Base-by-base conservation (phyloP, 2,113 vertebrate species). In the Proteles cristata region DNA sequence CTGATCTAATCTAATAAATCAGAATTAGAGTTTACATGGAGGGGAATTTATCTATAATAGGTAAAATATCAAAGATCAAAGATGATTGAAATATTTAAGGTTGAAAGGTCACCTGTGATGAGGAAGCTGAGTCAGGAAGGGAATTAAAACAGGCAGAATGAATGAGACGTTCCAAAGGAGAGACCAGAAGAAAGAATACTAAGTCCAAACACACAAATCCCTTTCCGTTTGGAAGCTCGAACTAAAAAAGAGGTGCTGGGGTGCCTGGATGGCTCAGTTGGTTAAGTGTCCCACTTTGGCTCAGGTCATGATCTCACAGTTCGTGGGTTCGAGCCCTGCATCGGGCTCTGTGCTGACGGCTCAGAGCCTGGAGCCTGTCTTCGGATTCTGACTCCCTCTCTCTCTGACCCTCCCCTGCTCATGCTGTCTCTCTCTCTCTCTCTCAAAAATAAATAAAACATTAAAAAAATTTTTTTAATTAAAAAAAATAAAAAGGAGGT, bases 141-240 rank as follows among this genome's bases (percentile, higher is more conserved):
- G 39, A 88, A 90, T 66, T 71, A 92, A 86, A 74, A 48, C 11
- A 33, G 43, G 48, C 17, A 48, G 14, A 96, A n/a, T 45, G 39
- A 83, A 61, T 55, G 19, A 88, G 39, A 68, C 28, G 43, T 81
- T 86, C 39, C 63, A 63, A 89, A 93, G 17, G 53, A 45, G 35
- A 79, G 4, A 80, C 11, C 15, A 88, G 17, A 80, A 8, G 33
- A 69, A 84, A 58, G 17, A 91, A 93, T 17, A 43, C 9, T 23
- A 55, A 66, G 8, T 79, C 90, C 61, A 58, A 93, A 89, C 7
- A 77, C 6, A 88, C 12, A 93, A 69, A 26, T 71, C 25, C 45
- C 45, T 97, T 94, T 73, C 50, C n/a, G 21, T 83, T 21, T 87
- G 80, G 3, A 83, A 96, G n/a, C 35, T 55, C 50, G 77, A 58